Conservation (phyloP, 2,888 invertebrate genomes). For the Halocaridina rubra region DNA sequence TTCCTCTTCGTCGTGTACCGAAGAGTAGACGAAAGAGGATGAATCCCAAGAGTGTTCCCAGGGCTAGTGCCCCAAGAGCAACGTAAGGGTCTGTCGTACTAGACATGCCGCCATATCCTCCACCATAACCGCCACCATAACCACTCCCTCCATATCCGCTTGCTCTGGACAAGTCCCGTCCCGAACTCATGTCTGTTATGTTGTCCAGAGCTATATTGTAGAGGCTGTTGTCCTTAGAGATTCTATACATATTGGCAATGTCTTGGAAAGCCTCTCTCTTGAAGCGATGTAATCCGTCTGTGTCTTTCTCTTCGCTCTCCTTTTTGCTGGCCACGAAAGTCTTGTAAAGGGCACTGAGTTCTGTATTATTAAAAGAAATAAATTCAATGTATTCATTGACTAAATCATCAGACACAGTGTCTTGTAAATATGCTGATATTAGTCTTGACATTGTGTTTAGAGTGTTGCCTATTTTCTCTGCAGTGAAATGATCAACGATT, state of each 20-base stretch:
- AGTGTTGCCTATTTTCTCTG: neutral
- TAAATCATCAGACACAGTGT: slow-evolving; percentile 5
- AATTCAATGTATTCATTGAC: slow-evolving; percentile 22
- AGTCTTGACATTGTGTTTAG: slow-evolving; percentile 16
- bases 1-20: slow-evolving; percentile 18
- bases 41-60: slow-evolving; percentile 39
- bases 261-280: slow-evolving; percentile 10
- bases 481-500: slow-evolving; percentile 13
- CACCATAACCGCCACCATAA: neutral
- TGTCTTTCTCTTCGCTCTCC: neutral
- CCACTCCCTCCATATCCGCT: neutral
- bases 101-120: neutral
- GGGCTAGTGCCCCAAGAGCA: slow-evolving; percentile 36
- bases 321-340: neutral
- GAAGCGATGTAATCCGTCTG: neutral
- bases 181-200: neutral
- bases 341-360: neutral
- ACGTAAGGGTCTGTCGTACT: slow-evolving; percentile 39
- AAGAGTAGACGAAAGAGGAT: slow-evolving; percentile 32
- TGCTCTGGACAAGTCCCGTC: neutral
- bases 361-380: slow-evolving; percentile 18
- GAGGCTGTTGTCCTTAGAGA: neutral
- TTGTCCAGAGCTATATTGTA: neutral
- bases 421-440: slow-evolving; percentile 16
- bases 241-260: neutral